Conservation (phyloP, 2,113 vertebrate genomes). For the Tretioscincus oriximinensis region DNA sequence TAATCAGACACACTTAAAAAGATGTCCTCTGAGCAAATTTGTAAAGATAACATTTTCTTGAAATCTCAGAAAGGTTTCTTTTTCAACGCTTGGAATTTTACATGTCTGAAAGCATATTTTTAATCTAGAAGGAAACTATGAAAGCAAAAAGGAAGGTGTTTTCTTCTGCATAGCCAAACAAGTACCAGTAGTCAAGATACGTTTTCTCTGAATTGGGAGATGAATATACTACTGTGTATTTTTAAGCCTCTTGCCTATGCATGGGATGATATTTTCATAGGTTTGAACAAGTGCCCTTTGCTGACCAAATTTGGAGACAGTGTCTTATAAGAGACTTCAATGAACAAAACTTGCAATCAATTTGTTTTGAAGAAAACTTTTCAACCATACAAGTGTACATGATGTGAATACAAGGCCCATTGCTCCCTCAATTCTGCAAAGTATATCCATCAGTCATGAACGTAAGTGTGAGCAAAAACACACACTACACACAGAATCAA, state of each 20-base stretch:
- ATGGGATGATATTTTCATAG: neutral
- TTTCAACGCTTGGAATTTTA: too few relatives aligned
- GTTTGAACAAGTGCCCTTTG: neutral
- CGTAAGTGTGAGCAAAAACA: neutral
- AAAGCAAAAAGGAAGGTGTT: too few relatives aligned
- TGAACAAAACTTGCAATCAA: slow-evolving; percentile 59
- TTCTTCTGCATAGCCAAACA: too few relatives aligned
- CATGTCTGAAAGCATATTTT: too few relatives aligned
- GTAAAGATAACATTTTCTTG: too few relatives aligned
- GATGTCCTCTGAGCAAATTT: too few relatives aligned
- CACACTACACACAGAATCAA: neutral
- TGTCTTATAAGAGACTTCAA: slow-evolving; percentile 38
- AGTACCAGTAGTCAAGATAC: too few relatives aligned
- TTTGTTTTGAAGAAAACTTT: slow-evolving; percentile 49
- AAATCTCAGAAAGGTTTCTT: too few relatives aligned
- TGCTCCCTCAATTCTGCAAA: neutral
- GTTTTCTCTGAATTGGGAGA: too few relatives aligned
- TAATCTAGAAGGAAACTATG: too few relatives aligned
- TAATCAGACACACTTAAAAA: too few relatives aligned
- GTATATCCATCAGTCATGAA: neutral
- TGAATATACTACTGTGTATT: neutral
- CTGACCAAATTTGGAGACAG: neutral
- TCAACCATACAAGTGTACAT: slow-evolving; percentile 48
- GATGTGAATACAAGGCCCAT: neutral
- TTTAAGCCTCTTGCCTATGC: slow-evolving; percentile 6